A percentile compares a stretch with the other conserved stretches of the same genome.
Evolutionary conservation across 2,888 invertebrate species (phyloP).

Genomic region (Parapristionchus giblindavisi): DNA sequence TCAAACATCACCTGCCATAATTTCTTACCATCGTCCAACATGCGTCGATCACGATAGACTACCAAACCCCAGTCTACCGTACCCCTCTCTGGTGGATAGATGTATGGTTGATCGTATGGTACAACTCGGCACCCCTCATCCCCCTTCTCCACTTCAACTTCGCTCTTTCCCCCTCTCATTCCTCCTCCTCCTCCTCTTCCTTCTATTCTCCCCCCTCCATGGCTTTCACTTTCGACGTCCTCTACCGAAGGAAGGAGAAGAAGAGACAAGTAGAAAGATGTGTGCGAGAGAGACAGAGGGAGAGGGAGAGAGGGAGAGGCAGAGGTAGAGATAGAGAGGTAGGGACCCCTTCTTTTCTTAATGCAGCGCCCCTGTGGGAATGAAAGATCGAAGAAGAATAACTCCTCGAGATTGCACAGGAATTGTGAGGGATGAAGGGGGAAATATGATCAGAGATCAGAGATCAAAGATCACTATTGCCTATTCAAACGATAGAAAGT

Average conservation of each 20-base stretch:
- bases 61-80: too few species aligned
- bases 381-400: not conserved
- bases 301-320: not conserved
- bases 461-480: too few species aligned
- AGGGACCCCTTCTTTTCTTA: constrained; percentile 26
- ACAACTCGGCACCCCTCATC: not conserved
- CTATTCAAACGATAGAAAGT: too few species aligned
- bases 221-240: constrained; percentile 34
- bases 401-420: not conserved
- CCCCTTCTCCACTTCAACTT: not conserved
- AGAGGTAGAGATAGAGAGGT: not conserved
- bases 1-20: not conserved
- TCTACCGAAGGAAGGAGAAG: constrained; percentile 10
- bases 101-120: not conserved
- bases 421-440: not conserved
- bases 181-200: not conserved
- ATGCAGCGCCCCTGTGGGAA: constrained; percentile 21
- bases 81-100: too few species aligned
- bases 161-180: not conserved
- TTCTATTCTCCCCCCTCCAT: not conserved
- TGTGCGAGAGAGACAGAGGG: not conserved
- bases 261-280: not conserved
- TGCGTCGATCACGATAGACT: not conserved
- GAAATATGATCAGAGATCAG: not conserved
- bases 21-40: not conserved